Base-by-base conservation (phyloP, 2,888 invertebrate species). In the Leucania comma region DNA sequence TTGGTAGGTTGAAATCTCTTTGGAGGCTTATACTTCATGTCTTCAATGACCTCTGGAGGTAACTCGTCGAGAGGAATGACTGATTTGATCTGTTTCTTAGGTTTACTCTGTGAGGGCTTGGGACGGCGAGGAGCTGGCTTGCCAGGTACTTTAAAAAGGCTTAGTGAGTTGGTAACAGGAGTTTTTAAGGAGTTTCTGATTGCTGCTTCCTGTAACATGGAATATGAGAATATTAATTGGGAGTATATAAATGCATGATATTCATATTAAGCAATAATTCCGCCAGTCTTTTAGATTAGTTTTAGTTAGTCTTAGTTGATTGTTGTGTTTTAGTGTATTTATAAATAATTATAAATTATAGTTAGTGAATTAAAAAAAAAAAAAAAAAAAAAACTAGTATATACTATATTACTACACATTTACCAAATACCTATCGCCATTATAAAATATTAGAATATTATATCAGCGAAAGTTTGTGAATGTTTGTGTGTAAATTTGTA, bases 11-110 rank as follows among this genome's bases (percentile, higher is more conserved):
- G 87, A 75, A 91, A 96, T 42, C 93, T 86, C 72, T 93, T 95
- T 0, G 95, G 95, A 0, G 96, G 95, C 46, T 94, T 95, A 56
- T 95, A 95, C 51, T 91, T 93, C 87, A 95, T 80, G 50, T 95
- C 95, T 38, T 92, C 88, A 6, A 91, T 69, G 0, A 95, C 35
- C 53, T 94, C 92, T 0, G 83, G 56, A 0, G 95, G 94, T 35
- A 94, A 64, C 17, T 85, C 80, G 2, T 81, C 88, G 0, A 90
- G 46, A 0, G 85, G 81, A 42, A 88, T 75, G 1, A 83, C 64
- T 0, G 87, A 74, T 51, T 87, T 88, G 0, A 74, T 32, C n/a
- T 81, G 72, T 74, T 90, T 91, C 68, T 91, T 92, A 1, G 89
- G 68, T 62, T 91, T 90, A 3, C 3, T 86, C 62, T 83, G 83